Evolutionary conservation across 2,113 vertebrate genomes (phyloP), one percentile per base, ranked within the genome.

Genomic region (Nymphicus hollandicus): DNA sequence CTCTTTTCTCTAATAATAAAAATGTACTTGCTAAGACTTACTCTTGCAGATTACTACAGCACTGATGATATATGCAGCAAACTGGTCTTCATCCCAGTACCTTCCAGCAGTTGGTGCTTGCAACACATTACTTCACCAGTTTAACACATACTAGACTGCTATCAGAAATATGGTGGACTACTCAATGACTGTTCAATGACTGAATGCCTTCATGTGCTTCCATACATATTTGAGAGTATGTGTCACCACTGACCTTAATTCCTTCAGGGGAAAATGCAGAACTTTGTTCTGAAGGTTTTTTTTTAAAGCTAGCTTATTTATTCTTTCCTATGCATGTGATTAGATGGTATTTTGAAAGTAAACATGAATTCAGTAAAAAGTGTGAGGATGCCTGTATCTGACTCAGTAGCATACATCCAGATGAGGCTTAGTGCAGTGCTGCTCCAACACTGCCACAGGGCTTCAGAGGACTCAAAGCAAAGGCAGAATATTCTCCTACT

Each of bases 271-370:
- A 85, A 93, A 92, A 66, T 31, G 37, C 17, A 91, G 31, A 88
- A 70, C 41, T 78, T 53, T n/a, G 31, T 24, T 53, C n/a, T 46
- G 53, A 73, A 56, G 44, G 27, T 69, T 79, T 23, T 70, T 70
- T 74, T 91, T 69, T 52, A n/a, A 91, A 95, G 49, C 64, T 50
- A 46, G 41, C 28, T n/a, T 91, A 91, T 89, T 89, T 94, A 70
- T 74, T 74, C 43, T 17, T 29, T 87, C 19, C 46, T 53, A 23
- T 64, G 73, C 43, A 71, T 50, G 17, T 11, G 17, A 84, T 89
- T 58, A 81, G 55, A 55, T 18, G 9, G 17, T 44, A 78, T 63
- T 95, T 44, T 92, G 39, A 78, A 94, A 91, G 43, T 39, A 91
- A 95, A 78, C 44, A 37, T 29, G 12, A 91, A 91, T 47, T 43